Conservation (phyloP, 1,140 invertebrate genomes). For the Musca domestica region DNA sequence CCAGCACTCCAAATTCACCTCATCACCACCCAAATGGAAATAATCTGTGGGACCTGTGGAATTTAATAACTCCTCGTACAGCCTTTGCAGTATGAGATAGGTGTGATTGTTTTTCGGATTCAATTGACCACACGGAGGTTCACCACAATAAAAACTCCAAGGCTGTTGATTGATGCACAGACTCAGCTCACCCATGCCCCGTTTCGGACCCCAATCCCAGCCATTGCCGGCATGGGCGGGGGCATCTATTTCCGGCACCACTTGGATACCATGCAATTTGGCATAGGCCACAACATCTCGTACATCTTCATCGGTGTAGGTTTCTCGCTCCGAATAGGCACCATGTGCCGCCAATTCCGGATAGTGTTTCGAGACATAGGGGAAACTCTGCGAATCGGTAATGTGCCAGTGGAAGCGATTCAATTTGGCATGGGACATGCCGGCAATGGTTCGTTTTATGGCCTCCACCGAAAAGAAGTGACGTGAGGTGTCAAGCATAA, state of each 20-base stretch:
- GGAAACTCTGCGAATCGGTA: conserved; percentile 81
- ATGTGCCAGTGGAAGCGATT: conserved; percentile 87
- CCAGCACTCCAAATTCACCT: conserved; percentile 77
- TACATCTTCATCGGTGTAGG: conserved; percentile 69
- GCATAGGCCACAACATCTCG: conserved; percentile 66
- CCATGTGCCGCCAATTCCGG: conserved; percentile 73
- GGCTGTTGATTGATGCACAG: conserved; percentile 74
- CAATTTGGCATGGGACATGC: conserved; percentile 75
- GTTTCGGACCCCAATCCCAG: conserved; percentile 72
- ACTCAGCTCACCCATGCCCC: conserved; percentile 67
- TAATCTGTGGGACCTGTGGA: conserved; percentile 66
- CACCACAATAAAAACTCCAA: conserved; percentile 74
- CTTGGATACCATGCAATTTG: conserved; percentile 66
- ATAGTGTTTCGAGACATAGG: conserved; percentile 65
- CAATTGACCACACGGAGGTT: conserved; percentile 80
- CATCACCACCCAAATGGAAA: conserved; percentile 82
- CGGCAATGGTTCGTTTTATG: conserved; percentile 72
- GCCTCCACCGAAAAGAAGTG: conserved; percentile 71
- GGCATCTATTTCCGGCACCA: conserved; percentile 70
- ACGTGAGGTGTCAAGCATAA: conserved; percentile 74
- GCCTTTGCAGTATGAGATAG: conserved; percentile 65
- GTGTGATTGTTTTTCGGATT: conserved; percentile 76
- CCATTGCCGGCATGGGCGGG: conserved; percentile 79
- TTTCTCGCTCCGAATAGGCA: conserved; percentile 68
- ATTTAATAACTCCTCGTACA: conserved; percentile 68